phyloP scores from a whole-genome alignment of 2,113 vertebrate species.

The Pangasianodon gigas region DNA sequence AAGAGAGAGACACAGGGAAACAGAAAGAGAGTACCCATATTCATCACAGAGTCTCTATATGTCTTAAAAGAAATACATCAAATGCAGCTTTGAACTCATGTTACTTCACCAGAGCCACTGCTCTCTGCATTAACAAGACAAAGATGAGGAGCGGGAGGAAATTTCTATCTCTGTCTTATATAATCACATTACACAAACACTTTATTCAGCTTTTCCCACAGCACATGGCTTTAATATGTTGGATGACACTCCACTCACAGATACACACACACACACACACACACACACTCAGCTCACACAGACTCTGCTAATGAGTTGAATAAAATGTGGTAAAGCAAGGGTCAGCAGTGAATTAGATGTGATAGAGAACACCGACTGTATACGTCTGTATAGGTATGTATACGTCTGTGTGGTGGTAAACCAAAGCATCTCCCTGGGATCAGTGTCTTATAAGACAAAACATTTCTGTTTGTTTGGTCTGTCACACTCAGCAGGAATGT shows the following conservation, averaged over 20 bases:
- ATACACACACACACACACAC: neutral
- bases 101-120: slow-evolving; percentile 34
- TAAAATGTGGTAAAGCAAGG: neutral
- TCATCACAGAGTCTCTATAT: slow-evolving; percentile 5
- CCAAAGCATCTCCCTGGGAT: neutral
- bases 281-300: neutral
- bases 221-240: neutral
- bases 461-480: neutral
- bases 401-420: neutral
- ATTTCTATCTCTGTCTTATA: slow-evolving; percentile 2
- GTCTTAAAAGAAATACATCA: slow-evolving; percentile 41
- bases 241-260: neutral
- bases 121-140: slow-evolving; percentile 24
- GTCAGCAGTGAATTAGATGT: neutral
- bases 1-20: neutral
- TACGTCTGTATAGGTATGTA: neutral
- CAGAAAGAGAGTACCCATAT: neutral
- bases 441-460: neutral
- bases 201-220: neutral
- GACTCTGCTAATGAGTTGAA: neutral
- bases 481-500: neutral
- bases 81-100: slow-evolving; percentile 48
- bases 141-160: slow-evolving; percentile 17
- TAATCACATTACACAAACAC: neutral
- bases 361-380: neutral